These are phyloP conservation scores for Aleiodes sp. DNA, from an alignment of 1,140 invertebrate species.

Conservation along the genomic window DNA sequence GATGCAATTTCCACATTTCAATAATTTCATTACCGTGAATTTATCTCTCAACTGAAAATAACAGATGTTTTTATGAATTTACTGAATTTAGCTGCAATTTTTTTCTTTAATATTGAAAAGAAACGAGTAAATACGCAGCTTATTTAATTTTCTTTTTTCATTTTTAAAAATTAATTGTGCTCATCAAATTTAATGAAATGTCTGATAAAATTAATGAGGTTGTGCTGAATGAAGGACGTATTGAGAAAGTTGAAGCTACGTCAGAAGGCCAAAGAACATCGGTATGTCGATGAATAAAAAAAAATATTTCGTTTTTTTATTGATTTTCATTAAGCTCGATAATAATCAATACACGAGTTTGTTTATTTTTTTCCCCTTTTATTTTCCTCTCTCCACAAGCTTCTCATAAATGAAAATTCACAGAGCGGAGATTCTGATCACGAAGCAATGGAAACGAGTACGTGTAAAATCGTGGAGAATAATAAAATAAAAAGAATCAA, in stretches of 20 bases:
- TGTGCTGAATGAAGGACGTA: conserved; percentile 12
- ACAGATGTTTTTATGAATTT: not conserved
- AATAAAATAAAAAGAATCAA: not conserved
- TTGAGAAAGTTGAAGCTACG: conserved; percentile 2
- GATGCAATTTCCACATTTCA: too few relatives aligned
- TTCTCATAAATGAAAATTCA: conserved; percentile 1
- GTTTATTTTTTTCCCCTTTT: not conserved
- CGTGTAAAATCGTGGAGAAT: not conserved
- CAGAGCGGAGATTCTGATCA: not conserved
- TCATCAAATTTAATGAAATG: conserved; percentile 16
- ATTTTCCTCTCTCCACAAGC: not conserved
- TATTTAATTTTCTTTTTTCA: not conserved
- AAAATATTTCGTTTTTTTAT: not conserved
- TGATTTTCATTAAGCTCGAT: not conserved
- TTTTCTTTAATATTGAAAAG: not conserved
- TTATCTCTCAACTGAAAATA: not conserved
- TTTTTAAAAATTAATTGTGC: not conserved
- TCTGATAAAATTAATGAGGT: not conserved
- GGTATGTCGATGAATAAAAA: conserved; percentile 11
- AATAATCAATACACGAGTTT: not conserved
- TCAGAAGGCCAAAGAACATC: not conserved
- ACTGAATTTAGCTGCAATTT: not conserved
- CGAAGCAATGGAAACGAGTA: conserved; percentile 18
- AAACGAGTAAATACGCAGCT: not conserved
- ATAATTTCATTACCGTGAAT: not conserved